phyloP scores from a whole-genome alignment of 2,797 vertebrate genomes.

The Microctenopoma stevenorrisi region DNA sequence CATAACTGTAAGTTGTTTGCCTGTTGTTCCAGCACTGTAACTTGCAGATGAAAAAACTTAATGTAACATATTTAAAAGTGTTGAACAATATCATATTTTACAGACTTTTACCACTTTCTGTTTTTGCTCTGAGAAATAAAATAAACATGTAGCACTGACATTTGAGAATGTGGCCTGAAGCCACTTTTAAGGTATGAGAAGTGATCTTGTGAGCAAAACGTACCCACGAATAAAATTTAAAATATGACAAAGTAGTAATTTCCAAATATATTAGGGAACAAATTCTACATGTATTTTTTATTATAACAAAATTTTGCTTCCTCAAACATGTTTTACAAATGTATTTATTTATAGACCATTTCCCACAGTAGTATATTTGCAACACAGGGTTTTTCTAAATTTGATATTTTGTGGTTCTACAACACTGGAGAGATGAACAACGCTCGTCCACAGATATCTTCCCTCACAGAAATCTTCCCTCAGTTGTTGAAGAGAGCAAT shows the following conservation, averaged over 20 bases:
- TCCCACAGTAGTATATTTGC: too few relatives aligned
- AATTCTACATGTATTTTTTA: too few relatives aligned
- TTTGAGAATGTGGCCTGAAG: not conserved
- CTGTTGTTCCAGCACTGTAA: not conserved
- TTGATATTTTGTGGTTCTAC: not conserved
- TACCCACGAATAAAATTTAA: not conserved
- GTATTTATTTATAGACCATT: too few relatives aligned
- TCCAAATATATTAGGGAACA: too few relatives aligned
- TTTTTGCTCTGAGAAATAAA: not conserved
- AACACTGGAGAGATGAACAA: not conserved
- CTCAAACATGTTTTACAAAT: too few relatives aligned
- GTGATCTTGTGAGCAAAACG: not conserved
- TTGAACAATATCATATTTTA: not conserved
- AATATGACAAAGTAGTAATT: too few relatives aligned
- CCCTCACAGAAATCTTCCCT: not conserved
- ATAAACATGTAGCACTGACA: not conserved
- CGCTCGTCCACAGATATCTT: not conserved
- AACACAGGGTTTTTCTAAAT: too few relatives aligned
- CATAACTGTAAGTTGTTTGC: conserved; percentile 19
- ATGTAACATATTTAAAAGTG: too few relatives aligned
- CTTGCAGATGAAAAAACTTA: conserved; percentile 13
- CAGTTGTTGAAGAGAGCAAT: not conserved
- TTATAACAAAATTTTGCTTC: too few relatives aligned
- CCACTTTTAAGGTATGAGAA: not conserved
- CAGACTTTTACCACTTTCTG: not conserved